Evolutionary conservation across 2,888 invertebrate genomes (phyloP).

Genomic region (Chromoteleia sp.): DNA sequence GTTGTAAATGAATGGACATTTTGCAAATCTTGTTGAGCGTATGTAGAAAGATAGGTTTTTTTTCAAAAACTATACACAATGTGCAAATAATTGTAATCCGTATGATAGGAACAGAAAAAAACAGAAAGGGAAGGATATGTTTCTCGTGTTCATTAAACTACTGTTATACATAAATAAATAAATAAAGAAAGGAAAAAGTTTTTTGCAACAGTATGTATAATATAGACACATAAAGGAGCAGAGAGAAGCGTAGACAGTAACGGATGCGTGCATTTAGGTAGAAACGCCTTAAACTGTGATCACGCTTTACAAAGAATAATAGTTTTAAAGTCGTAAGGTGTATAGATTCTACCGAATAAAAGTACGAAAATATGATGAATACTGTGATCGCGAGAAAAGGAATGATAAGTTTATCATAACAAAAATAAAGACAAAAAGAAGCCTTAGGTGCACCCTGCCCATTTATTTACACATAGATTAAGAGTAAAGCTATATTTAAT

Average conservation of each 20-base stretch:
- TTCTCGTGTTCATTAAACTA: slow-evolving; percentile 23
- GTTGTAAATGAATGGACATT: background rate
- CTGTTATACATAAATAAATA: background rate
- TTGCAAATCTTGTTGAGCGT: slow-evolving; percentile 6
- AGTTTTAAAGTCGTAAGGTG: slow-evolving; percentile 77
- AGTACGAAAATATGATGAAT: slow-evolving; percentile 79
- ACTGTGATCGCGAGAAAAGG: slow-evolving; percentile 66
- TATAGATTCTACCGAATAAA: slow-evolving; percentile 72
- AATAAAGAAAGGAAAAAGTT: background rate
- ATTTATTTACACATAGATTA: slow-evolving; percentile 75
- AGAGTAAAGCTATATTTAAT: slow-evolving; percentile 73
- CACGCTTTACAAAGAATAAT: slow-evolving; percentile 80
- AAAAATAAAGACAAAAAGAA: slow-evolving; percentile 61
- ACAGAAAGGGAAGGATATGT: slow-evolving; percentile 4
- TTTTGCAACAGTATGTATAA: slow-evolving; percentile 34
- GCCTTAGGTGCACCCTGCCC: slow-evolving; percentile 78
- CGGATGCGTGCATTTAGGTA: slow-evolving; percentile 65
- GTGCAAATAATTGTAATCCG: slow-evolving; percentile 28
- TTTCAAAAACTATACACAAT: slow-evolving; percentile 11
- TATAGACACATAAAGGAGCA: slow-evolving; percentile 66
- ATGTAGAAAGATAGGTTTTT: too few species aligned
- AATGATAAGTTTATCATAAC: slow-evolving; percentile 54
- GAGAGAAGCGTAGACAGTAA: slow-evolving; percentile 66
- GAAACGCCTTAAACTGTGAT: slow-evolving; percentile 82
- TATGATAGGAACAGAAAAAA: slow-evolving; percentile 19